Evolutionary conservation across 2,113 vertebrate species (phyloP).

Genomic region (Corythoichthys intestinalis): DNA sequence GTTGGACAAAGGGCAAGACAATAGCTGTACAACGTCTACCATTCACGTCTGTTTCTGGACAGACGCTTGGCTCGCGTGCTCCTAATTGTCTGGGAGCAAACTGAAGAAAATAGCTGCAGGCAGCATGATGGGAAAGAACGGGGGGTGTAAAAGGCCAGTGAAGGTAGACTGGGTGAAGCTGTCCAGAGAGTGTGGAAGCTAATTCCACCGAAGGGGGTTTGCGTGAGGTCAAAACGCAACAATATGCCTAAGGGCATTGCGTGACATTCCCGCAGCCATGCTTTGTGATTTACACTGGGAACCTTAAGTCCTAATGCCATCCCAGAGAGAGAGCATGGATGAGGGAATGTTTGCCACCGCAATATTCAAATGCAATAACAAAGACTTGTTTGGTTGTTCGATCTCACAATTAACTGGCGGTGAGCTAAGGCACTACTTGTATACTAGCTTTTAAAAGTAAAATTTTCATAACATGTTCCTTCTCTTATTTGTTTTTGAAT

Average conservation of each 20-base stretch:
- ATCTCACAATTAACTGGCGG: too few relatives aligned
- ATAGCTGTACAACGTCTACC: constrained; percentile 6
- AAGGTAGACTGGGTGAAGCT: constrained; percentile 44
- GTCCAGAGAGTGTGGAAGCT: constrained; percentile 60
- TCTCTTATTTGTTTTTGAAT: neutral
- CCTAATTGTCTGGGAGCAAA: constrained; percentile 29
- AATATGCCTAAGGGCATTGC: constrained; percentile 64
- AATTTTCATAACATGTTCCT: too few relatives aligned
- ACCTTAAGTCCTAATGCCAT: constrained; percentile 32
- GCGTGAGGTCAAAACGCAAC: constrained; percentile 47
- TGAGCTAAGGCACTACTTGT: too few relatives aligned
- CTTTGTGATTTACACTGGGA: constrained; percentile 51
- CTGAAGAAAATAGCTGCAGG: constrained; percentile 29
- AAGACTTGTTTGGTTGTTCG: too few relatives aligned
- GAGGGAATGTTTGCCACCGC: constrained; percentile 36
- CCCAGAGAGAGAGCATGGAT: constrained; percentile 19
- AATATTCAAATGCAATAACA: constrained; percentile 27
- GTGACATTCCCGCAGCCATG: constrained; percentile 44
- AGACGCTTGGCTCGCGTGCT: constrained; percentile 14
- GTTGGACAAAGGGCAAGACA: constrained; percentile 13
- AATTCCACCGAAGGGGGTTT: constrained; percentile 53
- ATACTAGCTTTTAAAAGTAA: too few relatives aligned
- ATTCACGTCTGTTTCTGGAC: constrained; percentile 7
- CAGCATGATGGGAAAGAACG: constrained; percentile 16
- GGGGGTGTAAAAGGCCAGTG: constrained; percentile 11